Evolutionary conservation across 2,113 vertebrate genomes (phyloP).

Genomic region (Myocastor coypus): DNA sequence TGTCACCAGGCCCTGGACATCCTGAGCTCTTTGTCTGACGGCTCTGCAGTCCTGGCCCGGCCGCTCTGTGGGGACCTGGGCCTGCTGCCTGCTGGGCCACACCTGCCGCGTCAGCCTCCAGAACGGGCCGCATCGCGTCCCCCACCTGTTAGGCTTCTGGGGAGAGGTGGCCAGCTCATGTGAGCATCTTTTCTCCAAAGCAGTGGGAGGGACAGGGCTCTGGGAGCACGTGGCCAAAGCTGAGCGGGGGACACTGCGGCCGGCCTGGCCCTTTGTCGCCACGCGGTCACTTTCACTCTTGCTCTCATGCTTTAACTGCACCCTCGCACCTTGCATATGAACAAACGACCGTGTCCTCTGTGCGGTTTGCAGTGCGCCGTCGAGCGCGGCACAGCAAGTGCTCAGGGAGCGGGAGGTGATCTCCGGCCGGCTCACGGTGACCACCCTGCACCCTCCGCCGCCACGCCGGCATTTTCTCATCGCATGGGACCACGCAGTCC

Average conservation of each 20-base stretch:
- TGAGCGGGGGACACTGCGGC: neutral
- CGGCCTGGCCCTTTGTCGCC: neutral
- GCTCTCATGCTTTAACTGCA: neutral
- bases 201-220: neutral
- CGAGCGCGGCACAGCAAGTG: neutral
- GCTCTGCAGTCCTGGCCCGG: neutral
- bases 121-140: conserved; percentile 43
- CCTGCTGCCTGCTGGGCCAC: conserved; percentile 14
- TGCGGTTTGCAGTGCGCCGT: neutral
- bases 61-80: neutral
- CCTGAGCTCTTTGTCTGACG: neutral
- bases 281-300: neutral
- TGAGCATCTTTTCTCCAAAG: conserved; percentile 18
- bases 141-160: conserved; percentile 28
- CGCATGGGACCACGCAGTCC: neutral
- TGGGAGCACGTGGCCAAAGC: neutral
- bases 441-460: neutral
- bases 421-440: neutral
- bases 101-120: conserved; percentile 55
- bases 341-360: neutral
- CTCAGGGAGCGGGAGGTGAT: neutral
- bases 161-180: neutral
- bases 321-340: neutral
- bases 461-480: neutral
- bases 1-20: no score